Evolutionary conservation across 2,797 vertebrate genomes (phyloP).

Genomic region (Galagoides demidoff): DNA sequence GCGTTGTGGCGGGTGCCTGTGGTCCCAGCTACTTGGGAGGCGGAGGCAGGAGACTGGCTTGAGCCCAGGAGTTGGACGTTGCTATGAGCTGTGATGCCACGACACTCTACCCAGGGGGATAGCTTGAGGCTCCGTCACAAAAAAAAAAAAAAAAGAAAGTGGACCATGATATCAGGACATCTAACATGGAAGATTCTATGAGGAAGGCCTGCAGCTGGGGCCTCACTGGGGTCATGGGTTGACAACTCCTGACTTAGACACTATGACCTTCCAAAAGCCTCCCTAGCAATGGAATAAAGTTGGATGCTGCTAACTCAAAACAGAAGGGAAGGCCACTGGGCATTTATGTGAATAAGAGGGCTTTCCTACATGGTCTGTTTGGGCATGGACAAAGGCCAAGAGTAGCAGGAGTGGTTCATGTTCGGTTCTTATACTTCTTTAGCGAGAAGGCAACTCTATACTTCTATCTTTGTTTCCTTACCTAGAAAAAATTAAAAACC

Average conservation of each 20-base stretch:
- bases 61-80: no score
- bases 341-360: neutral
- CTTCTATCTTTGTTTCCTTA: conserved; percentile 44
- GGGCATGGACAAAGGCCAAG: neutral
- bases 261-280: neutral
- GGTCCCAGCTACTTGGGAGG: no score
- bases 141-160: no score
- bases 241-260: neutral
- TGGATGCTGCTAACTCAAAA: neutral
- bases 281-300: conserved; percentile 7
- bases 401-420: neutral
- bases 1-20: no score
- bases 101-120: no score
- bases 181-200: neutral
- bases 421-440: neutral
- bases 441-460: neutral
- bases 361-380: neutral
- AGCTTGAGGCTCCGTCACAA: no score
- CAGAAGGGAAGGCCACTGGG: neutral
- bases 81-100: no score
- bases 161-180: neutral
- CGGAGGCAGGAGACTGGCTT: no score
- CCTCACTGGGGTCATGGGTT: neutral
- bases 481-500: conserved; percentile 26
- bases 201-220: neutral